phyloP scores from a whole-genome alignment of 37 sponge, comb jelly and placozoan genomes.

The Axinella damicornis region DNA sequence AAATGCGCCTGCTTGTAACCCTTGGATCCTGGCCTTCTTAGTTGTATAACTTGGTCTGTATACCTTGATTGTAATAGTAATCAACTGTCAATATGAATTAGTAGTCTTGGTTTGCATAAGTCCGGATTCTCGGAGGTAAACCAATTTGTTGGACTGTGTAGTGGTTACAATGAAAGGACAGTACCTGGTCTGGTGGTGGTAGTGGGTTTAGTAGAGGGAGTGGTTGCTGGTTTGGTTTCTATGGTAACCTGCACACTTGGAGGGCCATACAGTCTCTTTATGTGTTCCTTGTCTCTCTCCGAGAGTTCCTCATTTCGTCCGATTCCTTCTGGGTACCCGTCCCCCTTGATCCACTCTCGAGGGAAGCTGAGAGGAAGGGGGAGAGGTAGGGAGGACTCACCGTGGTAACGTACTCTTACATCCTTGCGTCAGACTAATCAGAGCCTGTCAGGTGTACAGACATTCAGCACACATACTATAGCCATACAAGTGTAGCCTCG shows the following conservation, averaged over 20 bases:
- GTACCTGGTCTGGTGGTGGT: no score
- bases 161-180: no score
- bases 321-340: slow-evolving; percentile 55
- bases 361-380: slow-evolving; percentile 71
- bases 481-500: no score
- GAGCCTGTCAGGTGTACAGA: background rate
- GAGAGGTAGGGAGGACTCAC: background rate
- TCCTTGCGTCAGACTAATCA: background rate
- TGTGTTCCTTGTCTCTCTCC: slow-evolving; percentile 50
- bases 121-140: no score
- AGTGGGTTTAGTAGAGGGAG: background rate
- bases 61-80: no score
- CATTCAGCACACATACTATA: background rate
- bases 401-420: background rate
- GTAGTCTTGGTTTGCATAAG: no score
- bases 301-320: slow-evolving; percentile 57
- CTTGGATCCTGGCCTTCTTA: no score
- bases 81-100: no score
- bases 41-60: no score
- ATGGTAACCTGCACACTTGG: slow-evolving; percentile 5
- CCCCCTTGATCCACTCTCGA: slow-evolving; percentile 67
- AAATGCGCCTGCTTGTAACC: no score
- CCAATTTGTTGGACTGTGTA: no score
- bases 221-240: background rate
- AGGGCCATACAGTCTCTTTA: slow-evolving; percentile 59